phyloP scores from a whole-genome alignment of 2,113 vertebrate species.

The Lophotis ruficrista region DNA sequence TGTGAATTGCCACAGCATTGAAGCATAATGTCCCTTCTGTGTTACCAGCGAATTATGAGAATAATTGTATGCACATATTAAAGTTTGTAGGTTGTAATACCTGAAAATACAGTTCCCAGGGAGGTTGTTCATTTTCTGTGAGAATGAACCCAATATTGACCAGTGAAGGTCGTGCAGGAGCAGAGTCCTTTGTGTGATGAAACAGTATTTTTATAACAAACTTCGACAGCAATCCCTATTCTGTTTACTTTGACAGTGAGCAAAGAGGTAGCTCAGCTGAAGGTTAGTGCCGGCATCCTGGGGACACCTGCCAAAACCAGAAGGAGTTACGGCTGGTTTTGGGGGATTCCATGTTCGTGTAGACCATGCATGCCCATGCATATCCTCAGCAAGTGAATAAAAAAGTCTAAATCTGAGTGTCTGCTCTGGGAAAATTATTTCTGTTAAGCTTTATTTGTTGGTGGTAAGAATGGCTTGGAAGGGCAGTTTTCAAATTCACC shows the following conservation, averaged over 20 bases:
- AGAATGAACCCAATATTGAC: background rate
- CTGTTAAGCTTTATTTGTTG: background rate
- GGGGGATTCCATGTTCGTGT: background rate
- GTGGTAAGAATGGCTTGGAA: background rate
- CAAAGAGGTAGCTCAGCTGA: background rate
- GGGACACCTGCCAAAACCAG: background rate
- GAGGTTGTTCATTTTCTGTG: background rate
- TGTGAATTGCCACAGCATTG: background rate
- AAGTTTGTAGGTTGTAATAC: background rate
- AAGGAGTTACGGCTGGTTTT: background rate
- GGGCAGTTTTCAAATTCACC: background rate
- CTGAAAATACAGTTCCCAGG: conserved; percentile 7
- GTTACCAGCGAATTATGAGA: background rate
- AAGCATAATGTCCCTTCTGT: background rate
- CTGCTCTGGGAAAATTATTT: background rate
- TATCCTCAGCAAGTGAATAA: background rate
- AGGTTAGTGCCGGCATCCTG: background rate
- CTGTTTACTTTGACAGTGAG: background rate
- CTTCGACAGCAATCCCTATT: background rate
- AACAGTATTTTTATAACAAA: background rate
- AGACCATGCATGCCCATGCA: background rate
- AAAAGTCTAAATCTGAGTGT: background rate
- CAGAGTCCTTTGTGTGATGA: background rate
- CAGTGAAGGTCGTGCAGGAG: background rate
- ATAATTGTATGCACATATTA: background rate